Conservation (phyloP, 1,140 invertebrate species). For the Branchinecta lynchi region DNA sequence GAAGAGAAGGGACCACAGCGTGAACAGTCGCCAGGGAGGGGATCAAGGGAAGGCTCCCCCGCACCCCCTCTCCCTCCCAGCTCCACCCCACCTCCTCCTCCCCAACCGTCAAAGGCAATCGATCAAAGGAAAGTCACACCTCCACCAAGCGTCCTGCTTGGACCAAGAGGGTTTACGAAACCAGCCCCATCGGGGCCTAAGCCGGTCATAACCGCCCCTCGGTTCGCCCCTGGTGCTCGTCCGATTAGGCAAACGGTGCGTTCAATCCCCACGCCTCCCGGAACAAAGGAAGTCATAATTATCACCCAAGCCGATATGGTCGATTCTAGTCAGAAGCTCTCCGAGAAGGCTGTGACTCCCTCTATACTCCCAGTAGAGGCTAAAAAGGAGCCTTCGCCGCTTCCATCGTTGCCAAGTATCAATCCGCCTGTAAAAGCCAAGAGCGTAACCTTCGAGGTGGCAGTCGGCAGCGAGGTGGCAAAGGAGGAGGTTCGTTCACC, state of each 20-base stretch:
- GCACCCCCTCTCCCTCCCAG: slow-evolving; percentile 10
- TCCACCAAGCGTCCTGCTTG: neutral
- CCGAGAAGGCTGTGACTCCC: neutral
- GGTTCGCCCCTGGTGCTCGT: neutral
- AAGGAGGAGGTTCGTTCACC: too few relatives aligned
- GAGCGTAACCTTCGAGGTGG: too few relatives aligned
- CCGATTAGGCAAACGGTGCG: neutral
- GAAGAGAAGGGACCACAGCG: slow-evolving; percentile 35
- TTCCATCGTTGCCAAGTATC: too few relatives aligned
- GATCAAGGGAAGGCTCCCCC: slow-evolving; percentile 19
- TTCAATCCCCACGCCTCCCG: neutral
- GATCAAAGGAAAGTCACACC: neutral
- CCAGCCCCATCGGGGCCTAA: neutral
- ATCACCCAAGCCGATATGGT: neutral
- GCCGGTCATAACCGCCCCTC: neutral
- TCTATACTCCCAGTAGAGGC: neutral
- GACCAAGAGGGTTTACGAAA: neutral
- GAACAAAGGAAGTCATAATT: neutral
- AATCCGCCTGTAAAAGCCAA: too few relatives aligned
- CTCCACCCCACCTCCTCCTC: slow-evolving; percentile 28
- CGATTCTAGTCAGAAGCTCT: slow-evolving; percentile 7
- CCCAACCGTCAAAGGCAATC: slow-evolving; percentile 30
- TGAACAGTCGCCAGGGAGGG: slow-evolving; percentile 23
- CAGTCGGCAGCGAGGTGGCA: too few relatives aligned
- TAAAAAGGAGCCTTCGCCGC: too few relatives aligned